A percentile compares a stretch with the other conserved stretches of the same genome.
Evolutionary conservation across 2,113 vertebrate genomes (phyloP).

Genomic region (Xiphias gladius): DNA sequence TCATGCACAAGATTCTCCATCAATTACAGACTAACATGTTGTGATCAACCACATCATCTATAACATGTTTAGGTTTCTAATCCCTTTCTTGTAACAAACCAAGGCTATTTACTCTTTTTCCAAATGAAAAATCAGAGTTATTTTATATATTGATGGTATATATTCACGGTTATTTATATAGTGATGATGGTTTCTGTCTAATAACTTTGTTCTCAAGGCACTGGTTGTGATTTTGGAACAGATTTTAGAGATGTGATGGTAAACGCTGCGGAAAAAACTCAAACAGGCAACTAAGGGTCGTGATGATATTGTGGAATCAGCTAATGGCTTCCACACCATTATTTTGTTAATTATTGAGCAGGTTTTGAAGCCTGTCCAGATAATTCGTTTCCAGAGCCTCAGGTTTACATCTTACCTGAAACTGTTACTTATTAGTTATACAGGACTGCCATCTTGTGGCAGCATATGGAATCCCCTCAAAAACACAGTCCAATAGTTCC

Average conservation of each 20-base stretch:
- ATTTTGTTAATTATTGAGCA: neutral
- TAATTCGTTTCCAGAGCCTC: neutral
- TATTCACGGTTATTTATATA: neutral
- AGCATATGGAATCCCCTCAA: neutral
- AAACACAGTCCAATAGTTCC: neutral
- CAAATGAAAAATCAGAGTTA: neutral
- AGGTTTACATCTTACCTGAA: neutral
- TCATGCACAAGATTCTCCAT: neutral
- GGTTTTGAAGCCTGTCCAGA: neutral
- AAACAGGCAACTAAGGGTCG: neutral
- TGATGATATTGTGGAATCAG: neutral
- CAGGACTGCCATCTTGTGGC: constrained; percentile 58
- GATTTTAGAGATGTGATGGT: neutral
- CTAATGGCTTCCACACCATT: neutral
- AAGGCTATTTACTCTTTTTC: neutral
- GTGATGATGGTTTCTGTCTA: neutral
- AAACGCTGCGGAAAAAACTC: neutral
- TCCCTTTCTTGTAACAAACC: neutral
- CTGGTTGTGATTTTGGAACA: neutral
- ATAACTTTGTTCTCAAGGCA: neutral
- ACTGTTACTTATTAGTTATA: constrained; percentile 12
- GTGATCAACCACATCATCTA: neutral
- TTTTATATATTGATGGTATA: too few species aligned
- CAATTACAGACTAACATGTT: neutral
- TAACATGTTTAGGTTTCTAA: neutral